These are phyloP conservation scores for Pherbina coryleti DNA, from an alignment of 2,888 invertebrate genomes.

Conservation along the genomic window DNA sequence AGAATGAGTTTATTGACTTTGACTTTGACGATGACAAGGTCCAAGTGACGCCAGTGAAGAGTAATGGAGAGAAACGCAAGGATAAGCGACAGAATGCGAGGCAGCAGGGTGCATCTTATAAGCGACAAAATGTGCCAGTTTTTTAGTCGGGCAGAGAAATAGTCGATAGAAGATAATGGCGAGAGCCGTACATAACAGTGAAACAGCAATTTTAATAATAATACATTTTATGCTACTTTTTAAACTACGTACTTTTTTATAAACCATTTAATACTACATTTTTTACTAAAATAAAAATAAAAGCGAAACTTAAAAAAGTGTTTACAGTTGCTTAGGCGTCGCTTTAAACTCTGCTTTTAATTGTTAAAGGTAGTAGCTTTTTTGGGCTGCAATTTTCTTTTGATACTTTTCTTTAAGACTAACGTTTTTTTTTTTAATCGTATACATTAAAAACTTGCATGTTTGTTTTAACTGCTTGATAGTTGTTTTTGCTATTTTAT, in stretches of 20 bases:
- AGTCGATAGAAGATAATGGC: not conserved
- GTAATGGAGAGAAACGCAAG: not conserved
- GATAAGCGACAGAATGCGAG: constrained; percentile 6
- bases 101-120: not conserved
- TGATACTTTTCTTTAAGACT: too few species aligned
- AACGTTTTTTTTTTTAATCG: too few species aligned
- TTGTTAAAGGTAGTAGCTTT: too few species aligned
- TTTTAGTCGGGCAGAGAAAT: not conserved
- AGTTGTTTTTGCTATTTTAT: not conserved
- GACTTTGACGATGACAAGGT: not conserved
- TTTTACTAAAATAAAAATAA: not conserved
- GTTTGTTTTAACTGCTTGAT: not conserved
- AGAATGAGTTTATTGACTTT: not conserved
- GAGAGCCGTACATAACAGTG: not conserved
- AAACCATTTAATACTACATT: not conserved
- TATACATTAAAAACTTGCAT: not conserved
- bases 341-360: too few species aligned
- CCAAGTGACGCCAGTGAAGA: not conserved
- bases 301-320: not conserved
- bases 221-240: not conserved
- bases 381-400: too few species aligned
- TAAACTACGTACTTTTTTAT: not conserved
- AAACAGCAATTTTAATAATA: not conserved
- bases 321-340: not conserved
- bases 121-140: not conserved